A percentile compares a stretch with the other conserved stretches of the same genome.
These are phyloP conservation scores for Macrochelys suwanniensis DNA, from an alignment of 2,797 vertebrate genomes.

Conservation along the genomic window DNA sequence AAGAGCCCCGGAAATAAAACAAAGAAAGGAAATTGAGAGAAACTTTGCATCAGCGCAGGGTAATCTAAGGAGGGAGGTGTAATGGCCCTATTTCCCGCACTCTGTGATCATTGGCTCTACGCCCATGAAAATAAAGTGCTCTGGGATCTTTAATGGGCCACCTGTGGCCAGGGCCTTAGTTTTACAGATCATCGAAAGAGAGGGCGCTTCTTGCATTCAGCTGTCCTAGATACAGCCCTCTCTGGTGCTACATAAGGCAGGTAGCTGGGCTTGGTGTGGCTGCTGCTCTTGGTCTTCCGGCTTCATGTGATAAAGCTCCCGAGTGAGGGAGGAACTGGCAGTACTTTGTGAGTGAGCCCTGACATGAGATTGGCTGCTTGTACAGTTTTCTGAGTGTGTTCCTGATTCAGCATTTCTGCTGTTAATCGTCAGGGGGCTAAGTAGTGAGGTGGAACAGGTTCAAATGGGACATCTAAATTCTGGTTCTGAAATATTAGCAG, in stretches of 20 bases:
- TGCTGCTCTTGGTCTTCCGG: not conserved
- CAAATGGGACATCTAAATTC: not conserved
- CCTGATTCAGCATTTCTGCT: not conserved
- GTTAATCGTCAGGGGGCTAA: not conserved
- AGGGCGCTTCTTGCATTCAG: not conserved
- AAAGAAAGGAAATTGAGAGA: not conserved
- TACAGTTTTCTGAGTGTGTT: not conserved
- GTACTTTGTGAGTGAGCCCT: not conserved
- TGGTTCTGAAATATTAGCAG: not conserved
- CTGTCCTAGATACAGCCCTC: not conserved
- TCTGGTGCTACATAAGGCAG: not conserved
- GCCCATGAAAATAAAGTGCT: not conserved
- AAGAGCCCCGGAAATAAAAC: not conserved
- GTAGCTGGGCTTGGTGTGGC: not conserved
- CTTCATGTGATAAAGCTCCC: not conserved
- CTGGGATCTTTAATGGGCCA: not conserved
- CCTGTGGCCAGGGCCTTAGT: not conserved
- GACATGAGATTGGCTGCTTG: not conserved
- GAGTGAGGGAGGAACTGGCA: not conserved
- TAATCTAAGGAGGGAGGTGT: not conserved
- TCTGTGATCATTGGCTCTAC: not conserved
- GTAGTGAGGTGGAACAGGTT: not conserved
- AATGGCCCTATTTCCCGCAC: no score
- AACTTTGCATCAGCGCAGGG: not conserved
- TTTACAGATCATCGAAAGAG: not conserved